Base-by-base conservation (phyloP, 2,888 invertebrate species). In the Drosophila monieri region DNA sequence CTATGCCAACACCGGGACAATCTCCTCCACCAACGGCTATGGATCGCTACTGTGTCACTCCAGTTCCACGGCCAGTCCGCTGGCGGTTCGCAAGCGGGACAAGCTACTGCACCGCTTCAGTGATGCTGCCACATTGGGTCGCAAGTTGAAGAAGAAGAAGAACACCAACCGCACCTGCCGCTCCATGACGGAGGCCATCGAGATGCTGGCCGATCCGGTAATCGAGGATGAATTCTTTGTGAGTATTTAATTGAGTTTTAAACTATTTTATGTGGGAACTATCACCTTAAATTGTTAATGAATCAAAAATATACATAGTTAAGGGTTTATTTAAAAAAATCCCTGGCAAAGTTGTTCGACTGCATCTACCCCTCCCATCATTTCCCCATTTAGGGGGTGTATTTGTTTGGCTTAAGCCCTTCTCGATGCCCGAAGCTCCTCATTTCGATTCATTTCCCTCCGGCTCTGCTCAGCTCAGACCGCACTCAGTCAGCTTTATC, bases 151-250 rank as follows among this genome's bases (percentile, higher is more conserved):
- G 73, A 91, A 91, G 77, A 91, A 91, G 77, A 91, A 90, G 74
- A 91, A 91, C 69, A 90, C 88, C 5, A 91, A 90, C 71, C 89
- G 92, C 70, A 89, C 90, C 64, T 92, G 91, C 71, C 90, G 91
- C 61, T 91, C 91, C 52, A 92, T 92, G 91, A 91, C 91, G 14
- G 91, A 92, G 64, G 89, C 91, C 59, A 91, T 92, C 60, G 91
- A 92, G 85, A 90, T 92, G 89, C 88, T 92, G 10, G 91, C 91
- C 57, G 91, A 92, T 89, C 91, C 91, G n/a, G 92, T 92, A 54
- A 89, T 91, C 68, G 91, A 92, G 80, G 91, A 92, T 83, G 91
- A 91, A 74, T 91, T 91, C 80, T 91, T 91, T 66, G 91, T 92
- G 85, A 92, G 91, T 92, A 90, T 27, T 49, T 6, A 8, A 5